Base-by-base conservation (phyloP, 2,797 vertebrate species). In the Cyclopterus lumpus region DNA sequence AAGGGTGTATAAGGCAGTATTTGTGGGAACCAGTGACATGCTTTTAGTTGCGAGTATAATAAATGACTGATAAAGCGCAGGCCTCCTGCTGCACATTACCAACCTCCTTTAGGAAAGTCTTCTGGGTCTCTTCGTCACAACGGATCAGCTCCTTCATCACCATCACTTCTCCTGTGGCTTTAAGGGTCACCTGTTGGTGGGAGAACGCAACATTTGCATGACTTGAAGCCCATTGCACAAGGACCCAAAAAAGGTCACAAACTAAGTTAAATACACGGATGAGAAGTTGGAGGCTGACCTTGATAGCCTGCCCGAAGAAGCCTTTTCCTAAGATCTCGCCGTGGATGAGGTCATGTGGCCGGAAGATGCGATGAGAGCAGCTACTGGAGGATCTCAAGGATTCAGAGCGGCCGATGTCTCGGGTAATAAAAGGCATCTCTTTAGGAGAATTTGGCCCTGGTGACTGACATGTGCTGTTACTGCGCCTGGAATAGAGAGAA, bases 61-160 rank as follows among this genome's bases (percentile, higher is more conserved):
- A 79, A 78, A 84, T 73, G 44, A 38, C 15, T 58, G 75, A 82
- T 71, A 71, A 82, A 73, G 65, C 6, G 12, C 75, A 60, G 70
- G 42, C 40, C 46, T 77, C 36, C 72, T 75, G 51, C 64, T 63
- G 70, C 67, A 67, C 60, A 81, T 81, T 73, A 91, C 93, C 16
- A 83, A 98, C 97, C 96, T 99, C 97, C 66, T 96, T 96, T 48
- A 99, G 90, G 84, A 99, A 99, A 14, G 96, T 97, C 91, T 97
- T 98, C 94, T 99, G 97, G 0, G 96, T 99, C 91, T 98, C 96
- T 73, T 98, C 97, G 58, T 99, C 97, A 79, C 96, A 99, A 16
- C 97, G 97, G 81, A 99, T 96, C 83, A 99, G 91, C 89, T 99
- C 97, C 88, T 99, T 99, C 97, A 99, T 98, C 88, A 99, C 97